These are phyloP conservation scores for Plusia festucae DNA, from an alignment of 2,888 invertebrate species.

Conservation along the genomic window DNA sequence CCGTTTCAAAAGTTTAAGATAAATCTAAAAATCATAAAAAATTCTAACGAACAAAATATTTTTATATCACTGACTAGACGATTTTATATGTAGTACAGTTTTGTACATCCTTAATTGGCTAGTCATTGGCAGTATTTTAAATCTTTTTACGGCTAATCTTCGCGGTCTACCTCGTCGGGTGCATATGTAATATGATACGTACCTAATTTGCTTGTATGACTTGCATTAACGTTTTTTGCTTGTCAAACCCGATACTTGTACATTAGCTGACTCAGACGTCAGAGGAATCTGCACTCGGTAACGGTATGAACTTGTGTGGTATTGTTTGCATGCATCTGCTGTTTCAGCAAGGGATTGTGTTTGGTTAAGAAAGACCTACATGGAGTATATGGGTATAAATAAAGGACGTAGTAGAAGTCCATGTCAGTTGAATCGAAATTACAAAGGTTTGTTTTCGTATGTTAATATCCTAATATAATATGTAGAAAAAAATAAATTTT, in stretches of 20 bases:
- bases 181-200: constrained; percentile 56
- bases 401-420: not conserved
- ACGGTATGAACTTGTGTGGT: constrained; percentile 31
- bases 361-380: constrained; percentile 7
- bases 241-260: constrained; percentile 63
- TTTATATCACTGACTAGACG: not conserved
- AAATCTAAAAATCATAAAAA: not conserved
- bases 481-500: too few relatives aligned
- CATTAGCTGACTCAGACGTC: constrained; percentile 75
- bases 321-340: constrained; percentile 27
- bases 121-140: constrained; percentile 22
- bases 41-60: not conserved
- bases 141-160: constrained; percentile 13
- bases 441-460: too few relatives aligned
- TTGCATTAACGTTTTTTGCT: constrained; percentile 71
- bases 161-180: constrained; percentile 29
- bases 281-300: constrained; percentile 55
- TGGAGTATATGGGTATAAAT: not conserved
- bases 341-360: constrained; percentile 16
- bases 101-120: constrained; percentile 8
- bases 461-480: too few relatives aligned
- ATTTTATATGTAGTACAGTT: not conserved
- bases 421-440: too few relatives aligned
- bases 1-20: not conserved
- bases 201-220: constrained; percentile 71